Evolutionary conservation across 2,797 vertebrate genomes (phyloP).

Genomic region (Natrix natrix): DNA sequence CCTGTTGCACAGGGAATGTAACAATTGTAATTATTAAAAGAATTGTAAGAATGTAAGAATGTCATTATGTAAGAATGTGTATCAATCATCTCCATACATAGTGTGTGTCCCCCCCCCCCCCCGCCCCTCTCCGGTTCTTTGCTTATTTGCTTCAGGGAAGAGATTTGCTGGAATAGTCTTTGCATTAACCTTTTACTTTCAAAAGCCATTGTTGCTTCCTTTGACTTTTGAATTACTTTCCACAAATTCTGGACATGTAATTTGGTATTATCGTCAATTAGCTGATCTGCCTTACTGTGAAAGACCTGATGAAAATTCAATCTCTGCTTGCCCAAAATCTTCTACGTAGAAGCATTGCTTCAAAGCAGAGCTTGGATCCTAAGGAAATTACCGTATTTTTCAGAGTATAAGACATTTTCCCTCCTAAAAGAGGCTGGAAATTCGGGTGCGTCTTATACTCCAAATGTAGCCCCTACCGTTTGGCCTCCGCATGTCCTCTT

Average conservation of each 20-base stretch:
- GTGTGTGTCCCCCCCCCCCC: too few relatives aligned
- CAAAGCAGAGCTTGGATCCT: not conserved
- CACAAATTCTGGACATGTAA: not conserved
- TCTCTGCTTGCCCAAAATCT: not conserved
- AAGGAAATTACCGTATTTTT: not conserved
- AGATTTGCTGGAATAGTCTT: not conserved
- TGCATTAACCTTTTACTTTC: not conserved
- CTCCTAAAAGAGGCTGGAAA: too few relatives aligned
- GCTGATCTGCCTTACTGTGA: not conserved
- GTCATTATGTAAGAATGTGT: not conserved
- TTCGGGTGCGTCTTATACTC: too few relatives aligned
- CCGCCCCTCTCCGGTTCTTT: rapidly evolving
- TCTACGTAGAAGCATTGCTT: not conserved
- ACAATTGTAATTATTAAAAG: not conserved
- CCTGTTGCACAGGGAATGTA: not conserved
- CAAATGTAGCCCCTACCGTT: too few relatives aligned
- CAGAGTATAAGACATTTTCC: too few relatives aligned
- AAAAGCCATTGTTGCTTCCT: not conserved
- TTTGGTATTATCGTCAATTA: not conserved
- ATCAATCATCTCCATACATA: not conserved
- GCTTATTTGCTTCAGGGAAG: not conserved
- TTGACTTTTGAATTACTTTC: not conserved
- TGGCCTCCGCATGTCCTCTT: too few relatives aligned
- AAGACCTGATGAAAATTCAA: not conserved
- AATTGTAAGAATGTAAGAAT: not conserved